Base-by-base conservation (phyloP, 1,140 invertebrate genomes). In the Globodera rostochiensis region DNA sequence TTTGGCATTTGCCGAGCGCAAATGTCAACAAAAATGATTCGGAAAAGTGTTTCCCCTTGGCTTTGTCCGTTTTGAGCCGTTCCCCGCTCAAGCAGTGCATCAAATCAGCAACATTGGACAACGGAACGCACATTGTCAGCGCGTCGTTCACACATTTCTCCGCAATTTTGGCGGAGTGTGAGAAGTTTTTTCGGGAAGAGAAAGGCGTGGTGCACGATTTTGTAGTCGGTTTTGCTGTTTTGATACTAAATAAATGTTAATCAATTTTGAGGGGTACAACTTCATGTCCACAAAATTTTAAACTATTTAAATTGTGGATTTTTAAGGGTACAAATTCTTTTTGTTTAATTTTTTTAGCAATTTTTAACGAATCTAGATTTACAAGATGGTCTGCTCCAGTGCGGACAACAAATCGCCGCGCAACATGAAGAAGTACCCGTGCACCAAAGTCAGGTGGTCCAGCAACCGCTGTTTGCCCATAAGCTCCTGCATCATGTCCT, bases 401-500 rank as follows among this genome's bases (percentile, higher is more conserved):
- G 53, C 57, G 21, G 77, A 66, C 25, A 47, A 70, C 8, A 78
- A 78, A 64, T 78, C 77, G 25, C 77, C 77, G n/a, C 77, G 77
- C 49, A 78, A 25, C 77, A 78, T 78, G 47, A 69, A 69, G 69
- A 78, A 78, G 49, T 78, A 69, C n/a, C 21, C 77, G 50, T 78
- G 77, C 21, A 78, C 77, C 64, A 78, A 21, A 1, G 15, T 3
- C 25, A 78, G 50, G 49, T 78, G 60, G 70, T 78, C 77, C 66
- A 78, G 47, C 77, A 78, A 53, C 25, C 77, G 53, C 46, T 78
- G 77, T 6, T 49, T 45, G 9, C 49, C 21, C 66, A 78, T 45
- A 47, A 78, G 53, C 47, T 78, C 77, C 45, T 49, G 46, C 19
- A 45, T 15, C 57, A 69, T 69, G 21, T 78, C 77, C 21, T 71